A percentile compares a stretch with the other conserved stretches of the same genome.
These are phyloP conservation scores for Neosalanx taihuensis DNA, from an alignment of 2,797 vertebrate genomes.

Conservation along the genomic window DNA sequence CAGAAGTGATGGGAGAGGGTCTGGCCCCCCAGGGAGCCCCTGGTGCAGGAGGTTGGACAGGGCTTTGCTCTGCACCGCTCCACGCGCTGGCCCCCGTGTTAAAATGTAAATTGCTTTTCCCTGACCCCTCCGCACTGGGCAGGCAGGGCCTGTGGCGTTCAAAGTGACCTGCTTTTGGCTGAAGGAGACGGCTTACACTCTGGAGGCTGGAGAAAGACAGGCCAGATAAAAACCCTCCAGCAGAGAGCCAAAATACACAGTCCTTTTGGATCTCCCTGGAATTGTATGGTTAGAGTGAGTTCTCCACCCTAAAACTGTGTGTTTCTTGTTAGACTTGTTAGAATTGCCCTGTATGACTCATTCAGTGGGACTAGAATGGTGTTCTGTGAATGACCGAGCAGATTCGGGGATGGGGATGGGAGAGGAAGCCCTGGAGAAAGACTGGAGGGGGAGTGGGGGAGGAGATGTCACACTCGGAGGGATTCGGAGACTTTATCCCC, in stretches of 20 bases:
- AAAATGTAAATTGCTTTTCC: slow-evolving; percentile 65
- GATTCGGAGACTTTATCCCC: neutral
- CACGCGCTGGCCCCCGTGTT: slow-evolving; percentile 37
- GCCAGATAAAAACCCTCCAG: slow-evolving; percentile 31
- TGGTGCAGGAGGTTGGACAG: slow-evolving; percentile 4
- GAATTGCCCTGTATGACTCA: neutral
- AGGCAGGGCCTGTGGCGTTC: slow-evolving; percentile 39
- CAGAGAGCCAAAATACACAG: slow-evolving; percentile 10
- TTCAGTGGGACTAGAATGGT: neutral
- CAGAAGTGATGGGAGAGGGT: slow-evolving; percentile 43
- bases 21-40: slow-evolving; percentile 52
- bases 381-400: no score
- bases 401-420: no score
- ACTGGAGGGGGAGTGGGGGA: neutral
- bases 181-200: slow-evolving; percentile 29
- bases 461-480: neutral
- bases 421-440: no score
- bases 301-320: neutral
- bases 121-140: slow-evolving; percentile 46
- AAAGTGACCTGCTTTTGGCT: slow-evolving; percentile 58
- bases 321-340: neutral
- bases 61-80: slow-evolving; percentile 25
- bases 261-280: neutral
- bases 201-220: slow-evolving; percentile 17
- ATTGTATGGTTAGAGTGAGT: neutral